Evolutionary conservation across 2,888 invertebrate species (phyloP), one percentile per base, ranked within the genome.

Genomic region (Eudemis profundana): DNA sequence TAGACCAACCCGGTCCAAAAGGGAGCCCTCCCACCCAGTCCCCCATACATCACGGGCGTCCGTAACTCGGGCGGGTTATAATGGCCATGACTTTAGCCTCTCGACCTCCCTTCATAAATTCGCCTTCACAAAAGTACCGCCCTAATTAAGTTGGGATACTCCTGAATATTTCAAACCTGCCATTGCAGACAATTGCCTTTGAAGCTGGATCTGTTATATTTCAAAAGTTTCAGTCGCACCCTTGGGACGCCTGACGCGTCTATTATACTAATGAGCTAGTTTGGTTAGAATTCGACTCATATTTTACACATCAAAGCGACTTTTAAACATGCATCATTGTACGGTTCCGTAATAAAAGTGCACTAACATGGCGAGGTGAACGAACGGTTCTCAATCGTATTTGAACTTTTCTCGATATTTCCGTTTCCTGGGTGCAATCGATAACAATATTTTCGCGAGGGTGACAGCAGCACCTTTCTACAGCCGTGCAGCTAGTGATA

Each of bases 111-210:
- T 72, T 79, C 82, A 80, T 85, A 85, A 85, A 86, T 85, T 80
- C 77, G 69, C 77, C 78, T 78, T 73, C 72, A 78, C 82, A 84
- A 82, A 83, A 84, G 81, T 78, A 75, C 78, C 76, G 72, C 74
- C 75, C 84, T 86, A 87, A 88, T 87, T 86, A 87, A 84, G 81
- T 81, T 75, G 83, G 82, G 77, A 78, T 83, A 84, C 84, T 83
- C 81, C 74, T 83, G 81, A 83, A 85, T 84, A 83, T 83, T 83
- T 83, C 78, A 83, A 79, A 79, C 77, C 74, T 72, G 71, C 63
- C 70, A 66, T 70, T 72, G 71, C 74, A 69, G 67, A 73, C 74
- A 74, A 77, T 78, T 73, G 72, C 71, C 70, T 78, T 72, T 74
- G 74, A 77, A 77, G 72, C 75, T 72, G 71, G 74, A 75, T 76